phyloP scores from a whole-genome alignment of 2,888 invertebrate species.

The Carabus problematicus region DNA sequence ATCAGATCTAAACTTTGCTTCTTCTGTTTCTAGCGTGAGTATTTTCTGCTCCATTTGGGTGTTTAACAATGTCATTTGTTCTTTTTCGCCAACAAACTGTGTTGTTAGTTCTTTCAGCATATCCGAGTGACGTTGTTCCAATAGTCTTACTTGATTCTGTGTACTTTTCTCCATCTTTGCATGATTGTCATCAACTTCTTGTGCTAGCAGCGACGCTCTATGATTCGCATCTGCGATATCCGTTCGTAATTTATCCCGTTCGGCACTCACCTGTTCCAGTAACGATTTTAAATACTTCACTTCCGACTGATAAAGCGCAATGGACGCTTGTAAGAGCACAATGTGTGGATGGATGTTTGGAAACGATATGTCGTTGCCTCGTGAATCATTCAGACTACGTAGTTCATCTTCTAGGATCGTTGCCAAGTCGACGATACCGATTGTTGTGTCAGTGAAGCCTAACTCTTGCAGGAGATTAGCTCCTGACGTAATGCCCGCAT shows the following conservation, averaged over 20 bases:
- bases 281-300: slow-evolving; percentile 66
- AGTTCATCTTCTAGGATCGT: slow-evolving; percentile 74
- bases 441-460: slow-evolving; percentile 68
- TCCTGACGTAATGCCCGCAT: slow-evolving; percentile 71
- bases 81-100: slow-evolving; percentile 77
- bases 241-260: slow-evolving; percentile 79
- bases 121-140: slow-evolving; percentile 81
- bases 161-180: slow-evolving; percentile 80
- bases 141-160: slow-evolving; percentile 71
- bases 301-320: slow-evolving; percentile 73
- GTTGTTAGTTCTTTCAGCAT: slow-evolving; percentile 73
- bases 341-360: slow-evolving; percentile 56
- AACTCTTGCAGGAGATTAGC: slow-evolving; percentile 71
- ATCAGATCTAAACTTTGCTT: slow-evolving; percentile 71
- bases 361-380: slow-evolving; percentile 50
- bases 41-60: slow-evolving; percentile 71
- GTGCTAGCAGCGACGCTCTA: slow-evolving; percentile 80
- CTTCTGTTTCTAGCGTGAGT: slow-evolving; percentile 70
- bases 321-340: slow-evolving; percentile 68
- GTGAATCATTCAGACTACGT: slow-evolving; percentile 48
- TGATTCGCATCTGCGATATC: slow-evolving; percentile 85
- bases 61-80: slow-evolving; percentile 69
- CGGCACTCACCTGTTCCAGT: slow-evolving; percentile 73
- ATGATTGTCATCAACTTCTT: slow-evolving; percentile 92
- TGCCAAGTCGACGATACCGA: slow-evolving; percentile 69